phyloP scores from a whole-genome alignment of 2,113 vertebrate genomes.

The Thalassoma bifasciatum region DNA sequence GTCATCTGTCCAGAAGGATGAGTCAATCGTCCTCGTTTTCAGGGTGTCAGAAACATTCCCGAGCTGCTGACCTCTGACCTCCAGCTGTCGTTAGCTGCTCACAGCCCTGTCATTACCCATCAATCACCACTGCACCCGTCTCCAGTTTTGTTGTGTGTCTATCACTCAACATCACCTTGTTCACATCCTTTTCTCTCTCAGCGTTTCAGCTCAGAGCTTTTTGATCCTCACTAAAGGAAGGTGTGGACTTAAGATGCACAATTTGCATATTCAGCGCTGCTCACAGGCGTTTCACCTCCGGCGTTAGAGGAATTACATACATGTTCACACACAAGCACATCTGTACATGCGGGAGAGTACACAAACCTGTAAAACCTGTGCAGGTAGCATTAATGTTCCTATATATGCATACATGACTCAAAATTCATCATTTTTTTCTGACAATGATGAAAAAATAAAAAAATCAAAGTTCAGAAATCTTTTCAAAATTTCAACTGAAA shows the following conservation, averaged over 20 bases:
- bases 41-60: conserved; percentile 38
- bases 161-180: conserved; percentile 35
- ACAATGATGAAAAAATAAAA: background rate
- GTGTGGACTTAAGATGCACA: background rate
- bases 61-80: conserved; percentile 49
- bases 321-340: background rate
- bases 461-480: background rate
- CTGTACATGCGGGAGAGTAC: background rate
- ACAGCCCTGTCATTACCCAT: conserved; percentile 33
- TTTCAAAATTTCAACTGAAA: too few species aligned
- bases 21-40: conserved; percentile 34
- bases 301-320: background rate
- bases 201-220: background rate
- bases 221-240: too few species aligned
- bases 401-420: too few species aligned
- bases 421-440: too few species aligned
- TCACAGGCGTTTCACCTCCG: background rate
- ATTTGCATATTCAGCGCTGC: conserved; percentile 56
- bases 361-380: background rate
- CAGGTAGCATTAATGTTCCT: background rate
- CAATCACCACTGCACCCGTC: conserved; percentile 26
- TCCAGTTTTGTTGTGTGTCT: conserved; percentile 22
- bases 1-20: conserved; percentile 18
- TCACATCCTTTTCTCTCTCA: background rate
- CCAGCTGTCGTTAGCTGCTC: conserved; percentile 12